Evolutionary conservation across 2,888 invertebrate genomes (phyloP).

Genomic region (Xestobium rufovillosum): DNA sequence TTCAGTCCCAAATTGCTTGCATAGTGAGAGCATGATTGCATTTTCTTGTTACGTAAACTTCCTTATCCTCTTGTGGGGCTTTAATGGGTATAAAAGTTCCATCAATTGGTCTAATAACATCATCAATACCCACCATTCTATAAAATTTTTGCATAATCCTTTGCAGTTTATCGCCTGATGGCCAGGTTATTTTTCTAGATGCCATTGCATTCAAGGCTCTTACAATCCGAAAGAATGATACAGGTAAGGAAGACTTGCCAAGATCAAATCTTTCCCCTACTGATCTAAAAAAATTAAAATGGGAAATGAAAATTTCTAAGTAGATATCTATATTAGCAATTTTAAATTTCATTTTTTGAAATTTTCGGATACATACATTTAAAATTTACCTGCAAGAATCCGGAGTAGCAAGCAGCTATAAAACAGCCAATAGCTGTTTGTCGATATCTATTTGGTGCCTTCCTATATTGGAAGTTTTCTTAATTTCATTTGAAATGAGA

Average conservation of each 20-base stretch:
- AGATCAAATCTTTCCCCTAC: slow-evolving; percentile 8
- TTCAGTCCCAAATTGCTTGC: slow-evolving; percentile 10
- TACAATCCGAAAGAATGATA: slow-evolving; percentile 5
- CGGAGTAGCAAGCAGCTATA: slow-evolving; percentile 11
- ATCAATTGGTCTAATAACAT: slow-evolving; percentile 16
- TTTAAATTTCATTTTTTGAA: too few species aligned
- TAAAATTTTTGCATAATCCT: too few species aligned
- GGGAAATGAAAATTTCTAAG: too few species aligned
- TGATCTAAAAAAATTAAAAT: slow-evolving; percentile 8
- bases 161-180: too few species aligned
- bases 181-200: slow-evolving; percentile 9
- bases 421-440: slow-evolving; percentile 8
- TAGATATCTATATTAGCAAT: too few species aligned
- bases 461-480: too few species aligned
- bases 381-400: slow-evolving; percentile 12
- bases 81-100: slow-evolving; percentile 16
- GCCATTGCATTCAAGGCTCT: slow-evolving; percentile 4
- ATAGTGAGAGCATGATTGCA: slow-evolving; percentile 11
- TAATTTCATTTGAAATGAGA: too few species aligned
- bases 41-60: slow-evolving; percentile 14
- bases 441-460: slow-evolving; percentile 7
- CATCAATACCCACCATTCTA: too few species aligned
- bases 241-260: slow-evolving; percentile 5
- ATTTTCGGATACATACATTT: too few species aligned
- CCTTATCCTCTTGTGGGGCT: slow-evolving; percentile 10